A percentile compares a stretch with the other conserved stretches of the same genome.
Evolutionary conservation across 2,797 vertebrate species (phyloP).

Genomic region (Cynodonichthys magdalenae): DNA sequence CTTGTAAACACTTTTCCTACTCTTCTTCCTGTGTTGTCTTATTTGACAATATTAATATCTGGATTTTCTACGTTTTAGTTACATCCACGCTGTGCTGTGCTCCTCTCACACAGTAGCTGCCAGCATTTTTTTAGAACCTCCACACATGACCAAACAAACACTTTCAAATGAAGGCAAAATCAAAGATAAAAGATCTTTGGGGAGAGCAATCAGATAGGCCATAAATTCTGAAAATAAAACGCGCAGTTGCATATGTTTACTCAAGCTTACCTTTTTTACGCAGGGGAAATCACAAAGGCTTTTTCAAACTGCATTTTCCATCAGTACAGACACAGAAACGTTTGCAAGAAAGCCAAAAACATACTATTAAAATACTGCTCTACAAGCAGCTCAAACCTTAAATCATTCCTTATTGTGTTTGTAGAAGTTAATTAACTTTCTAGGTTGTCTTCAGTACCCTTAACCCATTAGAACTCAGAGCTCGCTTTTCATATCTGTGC

Average conservation of each 20-base stretch:
- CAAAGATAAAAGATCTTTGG: background rate
- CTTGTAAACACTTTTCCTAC: background rate
- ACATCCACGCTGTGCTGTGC: background rate
- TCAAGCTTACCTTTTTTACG: background rate
- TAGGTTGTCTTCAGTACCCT: background rate
- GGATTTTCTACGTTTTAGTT: background rate
- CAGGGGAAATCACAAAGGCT: conserved; percentile 5
- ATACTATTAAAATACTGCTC: conserved; percentile 5
- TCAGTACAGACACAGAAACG: conserved; percentile 8
- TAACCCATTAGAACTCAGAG: background rate
- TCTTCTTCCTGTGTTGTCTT: background rate
- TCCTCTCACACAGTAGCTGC: background rate
- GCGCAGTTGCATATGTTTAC: conserved; percentile 18
- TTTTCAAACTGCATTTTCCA: conserved; percentile 25
- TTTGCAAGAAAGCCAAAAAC: conserved; percentile 1
- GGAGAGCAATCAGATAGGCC: background rate
- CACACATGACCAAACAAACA: background rate
- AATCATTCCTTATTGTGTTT: conserved; percentile 6
- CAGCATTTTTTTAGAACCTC: background rate
- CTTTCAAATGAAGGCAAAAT: conserved; percentile 5
- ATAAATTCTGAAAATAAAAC: conserved; percentile 21
- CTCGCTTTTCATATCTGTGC: background rate
- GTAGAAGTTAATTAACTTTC: conserved; percentile 17
- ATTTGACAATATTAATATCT: background rate
- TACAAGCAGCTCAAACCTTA: conserved; percentile 4